Conservation (phyloP, 2,797 vertebrate species). For the Sarcophilus harrisii region DNA sequence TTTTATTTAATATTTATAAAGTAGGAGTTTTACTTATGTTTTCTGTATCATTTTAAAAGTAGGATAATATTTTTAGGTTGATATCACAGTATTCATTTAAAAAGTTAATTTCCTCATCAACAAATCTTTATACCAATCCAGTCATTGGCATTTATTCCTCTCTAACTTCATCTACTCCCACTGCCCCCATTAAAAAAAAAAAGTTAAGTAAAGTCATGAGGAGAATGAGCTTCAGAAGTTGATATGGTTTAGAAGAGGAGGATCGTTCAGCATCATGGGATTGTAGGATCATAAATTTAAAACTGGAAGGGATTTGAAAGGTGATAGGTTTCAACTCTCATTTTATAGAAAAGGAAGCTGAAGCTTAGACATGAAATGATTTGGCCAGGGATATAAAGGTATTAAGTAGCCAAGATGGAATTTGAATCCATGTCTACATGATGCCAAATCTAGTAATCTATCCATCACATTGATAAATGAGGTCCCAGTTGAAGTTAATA, state of each 20-base stretch:
- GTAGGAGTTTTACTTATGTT: conserved; percentile 9
- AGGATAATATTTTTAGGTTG: not conserved
- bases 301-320: not conserved
- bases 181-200: not conserved
- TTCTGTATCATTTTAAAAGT: not conserved
- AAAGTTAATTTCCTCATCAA: not conserved
- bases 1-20: conserved; percentile 4
- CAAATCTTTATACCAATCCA: not conserved
- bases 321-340: not conserved
- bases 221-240: not conserved
- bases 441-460: not conserved
- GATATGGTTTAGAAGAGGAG: not conserved
- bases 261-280: not conserved
- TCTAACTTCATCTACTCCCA: not conserved
- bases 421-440: not conserved
- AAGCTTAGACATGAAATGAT: not conserved
- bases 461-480: not conserved
- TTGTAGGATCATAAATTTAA: not conserved
- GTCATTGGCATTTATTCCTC: not conserved
- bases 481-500: not conserved
- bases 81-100: not conserved
- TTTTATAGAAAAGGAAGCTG: not conserved
- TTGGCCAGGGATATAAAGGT: not conserved
- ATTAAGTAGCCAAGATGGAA: not conserved
- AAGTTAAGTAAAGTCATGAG: not conserved